Conservation (phyloP, 2,888 invertebrate species). For the Achlya flavicornis region DNA sequence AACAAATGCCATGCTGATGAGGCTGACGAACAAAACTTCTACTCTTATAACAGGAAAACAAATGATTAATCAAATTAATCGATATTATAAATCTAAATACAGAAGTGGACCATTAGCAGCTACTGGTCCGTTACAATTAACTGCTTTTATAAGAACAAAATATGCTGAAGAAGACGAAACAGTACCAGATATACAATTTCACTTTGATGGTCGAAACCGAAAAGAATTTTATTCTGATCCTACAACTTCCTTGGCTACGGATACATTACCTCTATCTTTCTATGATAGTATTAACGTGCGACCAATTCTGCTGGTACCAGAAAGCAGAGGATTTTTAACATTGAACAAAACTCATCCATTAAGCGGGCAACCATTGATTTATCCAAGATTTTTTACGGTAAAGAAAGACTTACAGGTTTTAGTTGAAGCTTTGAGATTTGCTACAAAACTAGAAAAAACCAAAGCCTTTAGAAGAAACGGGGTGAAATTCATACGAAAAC, state of each 20-base stretch:
- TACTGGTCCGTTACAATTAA: conserved; percentile 81
- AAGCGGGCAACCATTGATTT: conserved; percentile 87
- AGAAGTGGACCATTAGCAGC: conserved; percentile 75
- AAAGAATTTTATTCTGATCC: conserved; percentile 84
- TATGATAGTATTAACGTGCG: conserved; percentile 85
- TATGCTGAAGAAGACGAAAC: conserved; percentile 76
- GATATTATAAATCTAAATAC: conserved; percentile 58
- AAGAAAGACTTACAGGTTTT: conserved; percentile 85
- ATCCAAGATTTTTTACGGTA: conserved; percentile 86
- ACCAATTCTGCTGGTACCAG: conserved; percentile 84
- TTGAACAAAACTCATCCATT: conserved; percentile 87
- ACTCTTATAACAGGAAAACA: conserved; percentile 63
- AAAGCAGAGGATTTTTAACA: conserved; percentile 84
- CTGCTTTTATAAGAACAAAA: conserved; percentile 83
- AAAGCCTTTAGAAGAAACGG: conserved; percentile 80
- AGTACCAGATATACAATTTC: conserved; percentile 87
- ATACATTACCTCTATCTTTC: conserved; percentile 80
- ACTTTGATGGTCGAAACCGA: conserved; percentile 83
- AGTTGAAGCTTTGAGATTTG: conserved; percentile 84
- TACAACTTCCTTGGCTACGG: conserved; percentile 67
- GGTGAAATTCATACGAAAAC: conserved; percentile 78
- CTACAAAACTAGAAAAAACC: conserved; percentile 81
- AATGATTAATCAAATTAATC: conserved; percentile 61
- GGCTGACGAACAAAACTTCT: conserved; percentile 78
- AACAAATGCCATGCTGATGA: conserved; percentile 78